Conservation (phyloP, 2,113 vertebrate genomes). For the Labeo catla region DNA sequence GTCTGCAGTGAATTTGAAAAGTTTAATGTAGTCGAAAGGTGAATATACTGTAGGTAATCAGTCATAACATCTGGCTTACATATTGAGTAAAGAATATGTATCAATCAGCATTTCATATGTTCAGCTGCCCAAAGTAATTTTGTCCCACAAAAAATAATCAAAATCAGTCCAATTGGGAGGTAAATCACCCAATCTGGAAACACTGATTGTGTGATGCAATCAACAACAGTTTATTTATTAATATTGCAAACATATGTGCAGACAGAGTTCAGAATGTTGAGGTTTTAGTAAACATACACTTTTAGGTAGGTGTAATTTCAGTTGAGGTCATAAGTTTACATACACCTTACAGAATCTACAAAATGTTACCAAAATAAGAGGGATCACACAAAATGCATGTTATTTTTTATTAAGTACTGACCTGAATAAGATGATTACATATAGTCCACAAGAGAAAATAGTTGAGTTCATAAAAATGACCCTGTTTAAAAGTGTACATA, state of each 20-base stretch:
- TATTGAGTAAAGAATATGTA: background rate
- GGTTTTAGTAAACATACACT: background rate
- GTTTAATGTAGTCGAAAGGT: background rate
- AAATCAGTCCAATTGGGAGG: background rate
- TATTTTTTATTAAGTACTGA: no score
- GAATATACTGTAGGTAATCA: background rate
- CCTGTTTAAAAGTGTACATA: no score
- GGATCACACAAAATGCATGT: no score
- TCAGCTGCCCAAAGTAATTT: background rate
- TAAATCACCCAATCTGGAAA: background rate
- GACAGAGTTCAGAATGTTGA: background rate
- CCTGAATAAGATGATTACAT: no score
- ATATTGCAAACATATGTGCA: slow-evolving; percentile 1
- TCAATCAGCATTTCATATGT: background rate
- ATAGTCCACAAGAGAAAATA: no score
- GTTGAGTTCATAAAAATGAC: no score
- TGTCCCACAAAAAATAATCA: background rate
- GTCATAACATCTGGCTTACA: background rate
- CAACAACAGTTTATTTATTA: background rate
- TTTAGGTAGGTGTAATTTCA: no score
- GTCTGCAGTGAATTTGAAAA: background rate
- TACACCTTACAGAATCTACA: no score
- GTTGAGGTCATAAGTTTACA: no score
- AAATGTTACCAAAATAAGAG: no score
- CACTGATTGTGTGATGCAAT: background rate